Base-by-base conservation (phyloP, 2,113 vertebrate genomes). In the Solea solea region DNA sequence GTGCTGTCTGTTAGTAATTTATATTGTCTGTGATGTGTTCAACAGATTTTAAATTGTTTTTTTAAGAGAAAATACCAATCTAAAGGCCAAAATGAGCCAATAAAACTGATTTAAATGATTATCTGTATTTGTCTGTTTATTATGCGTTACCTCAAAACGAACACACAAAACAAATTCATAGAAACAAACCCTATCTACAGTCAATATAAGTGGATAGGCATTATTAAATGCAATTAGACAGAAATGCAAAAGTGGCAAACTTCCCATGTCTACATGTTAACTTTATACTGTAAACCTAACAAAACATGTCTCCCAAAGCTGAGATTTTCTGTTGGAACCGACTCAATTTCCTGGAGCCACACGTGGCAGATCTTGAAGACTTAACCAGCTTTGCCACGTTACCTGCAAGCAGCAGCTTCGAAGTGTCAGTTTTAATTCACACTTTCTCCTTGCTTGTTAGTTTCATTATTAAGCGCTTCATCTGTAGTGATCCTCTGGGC, bases 1-100 rank as follows among this genome's bases (percentile, higher is more conserved):
- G 69, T 86, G 78, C 69, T 81, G 65, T 50, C 52, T 88, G 69
- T 80, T 88, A 86, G 80, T 93, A 91, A 91, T 91, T 90, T 90
- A 91, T 88, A 85, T 85, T 81, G 80, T 90, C 71, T 75, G 58
- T 86, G 81, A 86, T 68, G 72, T 87, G 81, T 86, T 81, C 83
- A n/a, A 56, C 45, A 59, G 53, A 67, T 79, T 42, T 82, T 65
- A 67, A 78, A 65, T 73, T 74, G 64, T 86, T 91, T 90, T 82
- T 85, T 78, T 73, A 69, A 78, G 68, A 82, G 78, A 77, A 72
- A 61, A 74, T 68, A 76, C 74, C 50, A 54, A 66, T 59, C 76
- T 51, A 82, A 71, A 78, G 85, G 84, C 76, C 28, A 64, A 2
- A 77, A 67, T n/a, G 50, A 89, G 87, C 85, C 91, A 93, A 92